Base-by-base conservation (phyloP, 2,113 vertebrate genomes). In the Clupea harengus region DNA sequence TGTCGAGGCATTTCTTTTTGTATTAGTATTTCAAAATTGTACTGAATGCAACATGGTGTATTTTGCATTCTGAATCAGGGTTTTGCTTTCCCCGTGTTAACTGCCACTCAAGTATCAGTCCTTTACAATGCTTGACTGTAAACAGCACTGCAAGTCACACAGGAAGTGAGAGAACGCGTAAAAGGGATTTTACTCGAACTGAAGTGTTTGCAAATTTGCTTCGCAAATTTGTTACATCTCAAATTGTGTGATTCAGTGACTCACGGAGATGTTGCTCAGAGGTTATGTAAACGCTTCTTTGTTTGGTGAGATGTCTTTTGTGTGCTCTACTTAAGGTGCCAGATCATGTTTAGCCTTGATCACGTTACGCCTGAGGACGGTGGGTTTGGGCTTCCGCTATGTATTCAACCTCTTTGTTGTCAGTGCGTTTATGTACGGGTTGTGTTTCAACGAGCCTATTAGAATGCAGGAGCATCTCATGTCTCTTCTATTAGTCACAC, bases 301-400 rank as follows among this genome's bases (percentile, higher is more conserved):
- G 28, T 72, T 72, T 72, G n/a, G 11, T 32, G 3, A 25, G 64
- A 32, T 32, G 39, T 32, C 20, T 3, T 78, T 78, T 39, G 60
- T 64, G 20, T 8, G 60, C n/a, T 5, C 60, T 2, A n/a, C 22
- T 8, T 64, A n/a, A 64, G 60, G 60, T 64, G 72, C 11, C 25
- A 78, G 39, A 78, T 32, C 72, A 78, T 32, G 72, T 78, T 78
- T 15, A 78, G 72, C 32, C 72, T 78, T 39, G 64, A 78, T 78
- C 25, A 32, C 39, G 72, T 78, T 39, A 2, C 10, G 72, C 25
- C 72, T 78, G 25, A 78, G 32, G 32, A 39, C 15, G 39, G 32
- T 10, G 72, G 32, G 44, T 78, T 28, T 78, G 28, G 64, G 10
- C 25, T 28, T 25, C 64, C 28, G 15, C 11, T 15, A 15, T 78